A percentile compares a stretch with the other conserved stretches of the same genome.
These are phyloP conservation scores for Tursiops truncatus DNA, from an alignment of 2,113 vertebrate genomes.

Conservation along the genomic window DNA sequence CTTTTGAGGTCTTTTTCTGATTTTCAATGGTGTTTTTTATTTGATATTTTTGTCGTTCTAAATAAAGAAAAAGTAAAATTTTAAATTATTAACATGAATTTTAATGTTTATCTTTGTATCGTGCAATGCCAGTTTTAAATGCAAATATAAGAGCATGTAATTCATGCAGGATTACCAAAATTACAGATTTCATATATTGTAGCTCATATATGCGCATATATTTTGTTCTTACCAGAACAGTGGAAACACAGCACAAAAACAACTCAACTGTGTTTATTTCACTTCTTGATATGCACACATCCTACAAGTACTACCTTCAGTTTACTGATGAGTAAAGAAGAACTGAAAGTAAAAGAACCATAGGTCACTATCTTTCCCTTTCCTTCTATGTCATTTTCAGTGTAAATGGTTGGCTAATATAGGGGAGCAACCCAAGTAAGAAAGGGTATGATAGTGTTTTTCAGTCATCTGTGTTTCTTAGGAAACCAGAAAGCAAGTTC, in stretches of 20 bases:
- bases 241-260: not conserved
- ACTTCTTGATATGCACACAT: not conserved
- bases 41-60: not conserved
- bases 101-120: not conserved
- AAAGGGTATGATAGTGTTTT: not conserved
- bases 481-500: not conserved
- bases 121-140: not conserved
- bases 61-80: not conserved
- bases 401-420: not conserved
- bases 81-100: slow-evolving; percentile 4
- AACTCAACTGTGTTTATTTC: not conserved
- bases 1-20: not conserved
- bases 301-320: not conserved
- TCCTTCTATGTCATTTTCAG: not conserved
- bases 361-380: not conserved
- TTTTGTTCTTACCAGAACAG: not conserved
- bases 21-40: not conserved
- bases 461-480: not conserved
- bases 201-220: not conserved
- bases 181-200: not conserved
- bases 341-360: not conserved
- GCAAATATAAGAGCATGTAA: not conserved
- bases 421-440: not conserved
- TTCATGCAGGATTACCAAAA: slow-evolving; percentile 13
- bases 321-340: not conserved